Conservation (phyloP, 2,797 vertebrate genomes). For the Mormyrops boulengeri region DNA sequence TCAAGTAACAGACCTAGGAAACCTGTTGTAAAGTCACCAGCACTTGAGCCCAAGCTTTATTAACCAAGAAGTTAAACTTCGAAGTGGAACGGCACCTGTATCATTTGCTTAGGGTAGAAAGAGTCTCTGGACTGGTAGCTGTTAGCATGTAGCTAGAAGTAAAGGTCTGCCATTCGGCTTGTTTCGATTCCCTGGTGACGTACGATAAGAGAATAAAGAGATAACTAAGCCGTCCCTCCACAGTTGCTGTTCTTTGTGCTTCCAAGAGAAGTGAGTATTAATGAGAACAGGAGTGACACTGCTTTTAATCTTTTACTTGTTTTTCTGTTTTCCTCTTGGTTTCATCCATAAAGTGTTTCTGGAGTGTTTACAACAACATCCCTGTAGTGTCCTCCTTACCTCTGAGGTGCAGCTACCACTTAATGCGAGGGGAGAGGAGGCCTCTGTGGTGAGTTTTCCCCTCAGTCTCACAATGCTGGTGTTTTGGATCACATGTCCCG, state of each 20-base stretch:
- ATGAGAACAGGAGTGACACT: neutral
- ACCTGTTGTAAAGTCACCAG: neutral
- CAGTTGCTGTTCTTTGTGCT: neutral
- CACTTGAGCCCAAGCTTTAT: neutral
- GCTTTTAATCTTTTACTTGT: neutral
- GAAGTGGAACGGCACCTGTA: neutral
- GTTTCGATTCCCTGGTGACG: neutral
- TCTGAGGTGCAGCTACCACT: constrained; percentile 84
- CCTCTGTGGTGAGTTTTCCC: constrained; percentile 73
- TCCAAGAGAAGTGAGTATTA: neutral
- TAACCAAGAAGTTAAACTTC: neutral
- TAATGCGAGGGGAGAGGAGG: constrained; percentile 89
- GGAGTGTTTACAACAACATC: constrained; percentile 97
- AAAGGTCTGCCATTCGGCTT: neutral
- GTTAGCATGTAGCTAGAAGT: neutral
- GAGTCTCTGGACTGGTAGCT: neutral
- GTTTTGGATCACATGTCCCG: neutral
- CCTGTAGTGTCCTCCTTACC: constrained; percentile 77
- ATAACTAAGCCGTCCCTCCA: neutral
- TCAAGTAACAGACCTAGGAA: neutral
- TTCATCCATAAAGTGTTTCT: constrained; percentile 75
- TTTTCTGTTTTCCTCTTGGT: neutral
- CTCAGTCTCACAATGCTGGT: neutral
- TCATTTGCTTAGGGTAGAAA: neutral
- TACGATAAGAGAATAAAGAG: neutral